Conservation (phyloP, 2,888 invertebrate genomes). For the Ecliptopera silaceata region DNA sequence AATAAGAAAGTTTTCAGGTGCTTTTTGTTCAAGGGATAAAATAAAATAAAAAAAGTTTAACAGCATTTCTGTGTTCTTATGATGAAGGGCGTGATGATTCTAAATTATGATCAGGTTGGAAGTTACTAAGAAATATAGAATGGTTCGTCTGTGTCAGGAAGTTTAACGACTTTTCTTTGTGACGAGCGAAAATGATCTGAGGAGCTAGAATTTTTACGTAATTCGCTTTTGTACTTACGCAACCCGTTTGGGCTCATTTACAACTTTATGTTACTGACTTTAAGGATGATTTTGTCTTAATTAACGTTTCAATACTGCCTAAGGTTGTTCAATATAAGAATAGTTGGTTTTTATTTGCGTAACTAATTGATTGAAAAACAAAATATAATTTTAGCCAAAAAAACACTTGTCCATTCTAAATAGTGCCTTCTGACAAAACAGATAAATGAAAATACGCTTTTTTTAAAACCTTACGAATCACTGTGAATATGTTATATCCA, state of each 20-base stretch:
- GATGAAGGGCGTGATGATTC: conserved; percentile 37
- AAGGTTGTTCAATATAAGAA: too few species aligned
- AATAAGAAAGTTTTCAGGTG: conserved; percentile 67
- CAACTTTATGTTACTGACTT: background rate
- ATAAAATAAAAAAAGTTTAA: conserved; percentile 52
- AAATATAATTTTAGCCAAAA: too few species aligned
- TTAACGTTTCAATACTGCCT: background rate
- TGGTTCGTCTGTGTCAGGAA: conserved; percentile 25
- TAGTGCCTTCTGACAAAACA: too few species aligned
- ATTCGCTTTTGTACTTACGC: background rate
- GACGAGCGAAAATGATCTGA: conserved; percentile 3
- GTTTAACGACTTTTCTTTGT: conserved; percentile 26
- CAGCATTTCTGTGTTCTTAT: conserved; percentile 49
- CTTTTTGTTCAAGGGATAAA: conserved; percentile 44
- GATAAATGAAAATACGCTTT: too few species aligned
- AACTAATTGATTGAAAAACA: background rate
- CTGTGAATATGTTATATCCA: too few species aligned
- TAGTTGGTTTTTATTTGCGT: too few species aligned
- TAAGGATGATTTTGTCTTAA: background rate
- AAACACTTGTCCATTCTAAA: too few species aligned
- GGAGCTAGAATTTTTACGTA: conserved; percentile 3
- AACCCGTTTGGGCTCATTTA: background rate
- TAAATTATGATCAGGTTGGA: conserved; percentile 36
- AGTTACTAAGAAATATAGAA: conserved; percentile 24
- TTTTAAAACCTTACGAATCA: too few species aligned